A percentile compares a stretch with the other conserved stretches of the same genome.
These are phyloP conservation scores for Callyntrura guangdongensis DNA, from an alignment of 2,888 invertebrate genomes.

Conservation along the genomic window DNA sequence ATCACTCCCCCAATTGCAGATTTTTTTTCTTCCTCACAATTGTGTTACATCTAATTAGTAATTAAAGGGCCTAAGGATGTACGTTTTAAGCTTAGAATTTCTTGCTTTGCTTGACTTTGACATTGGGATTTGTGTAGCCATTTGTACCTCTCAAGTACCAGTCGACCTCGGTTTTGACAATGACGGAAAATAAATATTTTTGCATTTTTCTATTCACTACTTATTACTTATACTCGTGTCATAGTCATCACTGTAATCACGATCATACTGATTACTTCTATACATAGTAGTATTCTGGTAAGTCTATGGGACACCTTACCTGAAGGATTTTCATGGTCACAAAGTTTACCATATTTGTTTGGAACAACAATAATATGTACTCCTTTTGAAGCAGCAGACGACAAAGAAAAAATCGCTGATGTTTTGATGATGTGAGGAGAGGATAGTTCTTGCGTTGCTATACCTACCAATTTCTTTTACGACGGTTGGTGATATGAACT, in stretches of 20 bases:
- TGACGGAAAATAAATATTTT: constrained; percentile 63
- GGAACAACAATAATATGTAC: constrained; percentile 1
- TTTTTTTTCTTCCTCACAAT: constrained; percentile 26
- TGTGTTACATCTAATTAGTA: constrained; percentile 49
- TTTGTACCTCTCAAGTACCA: constrained; percentile 7
- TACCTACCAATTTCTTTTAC: too few species aligned
- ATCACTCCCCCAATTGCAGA: neutral
- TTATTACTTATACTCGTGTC: neutral
- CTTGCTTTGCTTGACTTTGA: constrained; percentile 1
- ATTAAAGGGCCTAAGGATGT: too few species aligned
- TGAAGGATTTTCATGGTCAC: constrained; percentile 68
- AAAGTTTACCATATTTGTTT: constrained; percentile 63
- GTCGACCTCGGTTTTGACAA: constrained; percentile 74
- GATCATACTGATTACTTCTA: neutral
- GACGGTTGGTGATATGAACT: too few species aligned
- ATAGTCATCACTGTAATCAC: neutral
- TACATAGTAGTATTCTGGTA: constrained; percentile 45
- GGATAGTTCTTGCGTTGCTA: too few species aligned
- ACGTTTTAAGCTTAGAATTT: neutral
- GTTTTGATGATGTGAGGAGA: too few species aligned
- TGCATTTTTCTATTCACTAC: neutral
- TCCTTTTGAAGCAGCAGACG: too few species aligned
- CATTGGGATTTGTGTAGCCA: neutral
- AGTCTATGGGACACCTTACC: constrained; percentile 53
- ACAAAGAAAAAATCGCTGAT: too few species aligned